Evolutionary conservation across 1,140 invertebrate species (phyloP), one percentile per base, ranked within the genome.

Genomic region (Drosophila trapezifrons): DNA sequence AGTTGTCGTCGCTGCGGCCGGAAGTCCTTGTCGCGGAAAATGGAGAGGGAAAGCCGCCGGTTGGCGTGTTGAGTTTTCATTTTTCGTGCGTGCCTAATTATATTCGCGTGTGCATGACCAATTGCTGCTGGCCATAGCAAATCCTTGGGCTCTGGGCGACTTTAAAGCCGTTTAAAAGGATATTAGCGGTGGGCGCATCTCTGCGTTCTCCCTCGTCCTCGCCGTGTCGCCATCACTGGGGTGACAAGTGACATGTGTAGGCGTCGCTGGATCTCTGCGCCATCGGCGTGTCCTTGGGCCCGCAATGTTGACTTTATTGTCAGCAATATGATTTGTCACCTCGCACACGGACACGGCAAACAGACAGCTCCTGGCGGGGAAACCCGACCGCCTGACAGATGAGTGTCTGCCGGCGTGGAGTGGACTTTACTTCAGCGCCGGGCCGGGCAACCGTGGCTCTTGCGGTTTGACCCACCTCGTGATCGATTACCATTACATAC

Each of bases 241-340:
- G 67, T 71, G 65, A 65, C 60, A 66, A 60, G 56, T 56, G 56
- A 58, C 79, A 76, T 76, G 35, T 76, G 72, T 69, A 76, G 63
- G 40, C 58, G 46, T 67, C 58, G 25, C 64, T 63, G 54, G 52
- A 69, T 62, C 77, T 76, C 59, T 32, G 40, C 55, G 42, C 62
- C 60, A 67, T 76, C 54, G 62, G 56, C 63, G 58, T 76, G 73
- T 76, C 80, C 80, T 79, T 67, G 67, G 62, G 35, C 43, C 62
- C 38, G 59, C 65, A 59, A 46, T 80, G 78, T 80, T 80, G 76
- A 78, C 70, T 75, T 65, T 67, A 89, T 89, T 90, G 84, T 89
- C 84, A 84, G 75, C 85, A 76, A 78, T 72, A 89, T 80, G 84
- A 89, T 89, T 89, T 89, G 84, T 89, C 84, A 89, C 76, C 49